These are phyloP conservation scores for Smutsia temminckii DNA, from an alignment of 2,797 vertebrate species.

Conservation along the genomic window DNA sequence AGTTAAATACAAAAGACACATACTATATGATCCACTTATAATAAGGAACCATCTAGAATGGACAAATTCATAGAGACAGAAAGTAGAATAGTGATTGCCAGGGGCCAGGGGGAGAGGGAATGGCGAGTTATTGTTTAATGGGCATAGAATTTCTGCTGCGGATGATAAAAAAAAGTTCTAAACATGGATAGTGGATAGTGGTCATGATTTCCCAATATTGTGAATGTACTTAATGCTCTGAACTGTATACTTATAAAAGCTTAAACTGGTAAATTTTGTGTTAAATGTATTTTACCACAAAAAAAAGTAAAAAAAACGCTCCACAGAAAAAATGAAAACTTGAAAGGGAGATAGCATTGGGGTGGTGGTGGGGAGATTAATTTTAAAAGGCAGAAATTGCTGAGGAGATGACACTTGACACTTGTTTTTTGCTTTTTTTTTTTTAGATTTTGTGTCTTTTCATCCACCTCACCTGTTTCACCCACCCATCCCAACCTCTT, in stretches of 20 bases:
- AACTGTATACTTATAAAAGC: neutral
- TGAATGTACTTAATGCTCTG: neutral
- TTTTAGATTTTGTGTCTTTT: too few relatives aligned
- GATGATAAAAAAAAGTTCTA: neutral
- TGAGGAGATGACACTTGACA: neutral
- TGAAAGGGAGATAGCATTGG: neutral
- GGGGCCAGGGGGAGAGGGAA: neutral
- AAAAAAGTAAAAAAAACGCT: neutral
- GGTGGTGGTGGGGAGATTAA: neutral
- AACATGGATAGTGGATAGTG: neutral
- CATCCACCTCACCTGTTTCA: too few relatives aligned
- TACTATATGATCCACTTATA: neutral
- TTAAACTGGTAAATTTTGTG: neutral
- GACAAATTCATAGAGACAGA: neutral
- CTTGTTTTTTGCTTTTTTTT: too few relatives aligned
- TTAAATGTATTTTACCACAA: neutral
- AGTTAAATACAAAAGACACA: neutral
- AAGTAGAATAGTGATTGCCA: neutral
- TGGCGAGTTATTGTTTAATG: neutral
- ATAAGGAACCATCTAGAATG: neutral
- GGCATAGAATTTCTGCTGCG: neutral
- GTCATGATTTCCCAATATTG: neutral
- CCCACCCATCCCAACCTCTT: too few relatives aligned
- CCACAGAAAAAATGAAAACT: neutral
- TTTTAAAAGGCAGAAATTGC: neutral